Conservation (phyloP, 53 echinoderm and acorn worm species). For the Temnopleurus reevesii region DNA sequence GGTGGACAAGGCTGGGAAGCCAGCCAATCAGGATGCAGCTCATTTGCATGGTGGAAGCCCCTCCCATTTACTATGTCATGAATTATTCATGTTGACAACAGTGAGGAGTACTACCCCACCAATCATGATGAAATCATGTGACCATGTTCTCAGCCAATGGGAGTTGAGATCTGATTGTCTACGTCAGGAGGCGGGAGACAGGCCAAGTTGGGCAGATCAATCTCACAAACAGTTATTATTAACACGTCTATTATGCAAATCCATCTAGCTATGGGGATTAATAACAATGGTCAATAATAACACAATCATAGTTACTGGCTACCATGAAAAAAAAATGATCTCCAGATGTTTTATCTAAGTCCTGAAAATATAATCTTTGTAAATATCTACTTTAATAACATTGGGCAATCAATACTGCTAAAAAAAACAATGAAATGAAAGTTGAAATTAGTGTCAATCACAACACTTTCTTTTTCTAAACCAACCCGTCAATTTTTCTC, state of each 20-base stretch:
- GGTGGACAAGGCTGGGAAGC: slow-evolving; percentile 22
- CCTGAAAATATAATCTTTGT: background rate
- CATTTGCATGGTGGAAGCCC: slow-evolving; percentile 25
- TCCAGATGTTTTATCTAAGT: slow-evolving; percentile 11
- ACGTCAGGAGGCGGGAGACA: slow-evolving; percentile 28
- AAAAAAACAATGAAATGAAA: slow-evolving; percentile 23
- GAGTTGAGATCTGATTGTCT: background rate
- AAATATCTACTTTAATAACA: background rate
- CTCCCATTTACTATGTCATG: slow-evolving; percentile 43
- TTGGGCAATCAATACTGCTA: background rate
- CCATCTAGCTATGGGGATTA: background rate
- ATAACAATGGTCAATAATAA: background rate
- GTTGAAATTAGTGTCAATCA: slow-evolving; percentile 16
- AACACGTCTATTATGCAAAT: slow-evolving; percentile 24
- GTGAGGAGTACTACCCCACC: slow-evolving; percentile 11
- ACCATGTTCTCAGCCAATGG: slow-evolving; percentile 41
- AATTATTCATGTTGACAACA: slow-evolving; percentile 50
- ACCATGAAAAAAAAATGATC: background rate
- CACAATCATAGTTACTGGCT: background rate
- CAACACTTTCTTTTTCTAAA: slow-evolving; percentile 20
- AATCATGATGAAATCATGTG: slow-evolving; percentile 50
- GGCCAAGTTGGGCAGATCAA: slow-evolving; percentile 8
- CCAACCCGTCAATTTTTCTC: slow-evolving; percentile 21
- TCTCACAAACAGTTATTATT: slow-evolving; percentile 27
- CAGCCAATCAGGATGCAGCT: slow-evolving; percentile 33